phyloP scores from a whole-genome alignment of 2,113 vertebrate genomes.

The Cavia porcellus region DNA sequence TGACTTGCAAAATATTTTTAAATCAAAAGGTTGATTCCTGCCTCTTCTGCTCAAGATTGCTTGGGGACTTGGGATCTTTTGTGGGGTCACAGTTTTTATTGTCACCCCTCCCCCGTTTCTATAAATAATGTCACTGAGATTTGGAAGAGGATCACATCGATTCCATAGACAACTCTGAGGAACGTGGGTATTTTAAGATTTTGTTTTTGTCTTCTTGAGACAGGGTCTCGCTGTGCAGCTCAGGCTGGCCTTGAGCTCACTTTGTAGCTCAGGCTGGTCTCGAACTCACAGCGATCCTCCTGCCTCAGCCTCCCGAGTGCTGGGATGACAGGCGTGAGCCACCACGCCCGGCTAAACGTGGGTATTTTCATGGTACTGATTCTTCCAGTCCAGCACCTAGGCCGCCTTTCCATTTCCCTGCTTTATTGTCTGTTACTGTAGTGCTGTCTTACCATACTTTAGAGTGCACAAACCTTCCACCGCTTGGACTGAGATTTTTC shows the following conservation, averaged over 20 bases:
- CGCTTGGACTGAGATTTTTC: neutral
- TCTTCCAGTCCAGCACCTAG: neutral
- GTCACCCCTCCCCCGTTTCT: neutral
- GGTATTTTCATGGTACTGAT: neutral
- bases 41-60: neutral
- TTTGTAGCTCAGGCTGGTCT: too few species aligned
- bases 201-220: too few species aligned
- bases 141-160: neutral
- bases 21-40: too few species aligned
- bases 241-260: too few species aligned
- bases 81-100: neutral
- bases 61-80: neutral
- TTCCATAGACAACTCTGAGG: neutral
- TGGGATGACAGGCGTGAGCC: too few species aligned
- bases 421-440: too few species aligned
- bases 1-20: neutral
- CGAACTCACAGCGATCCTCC: too few species aligned
- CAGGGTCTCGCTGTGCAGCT: too few species aligned
- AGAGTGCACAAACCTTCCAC: neutral
- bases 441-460: neutral
- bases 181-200: neutral
- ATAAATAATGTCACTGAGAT: neutral
- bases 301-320: too few species aligned
- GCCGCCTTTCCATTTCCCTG: neutral
- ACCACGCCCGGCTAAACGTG: neutral